These are phyloP conservation scores for Eulemur macaco DNA, from an alignment of 2,113 vertebrate species.

Conservation along the genomic window DNA sequence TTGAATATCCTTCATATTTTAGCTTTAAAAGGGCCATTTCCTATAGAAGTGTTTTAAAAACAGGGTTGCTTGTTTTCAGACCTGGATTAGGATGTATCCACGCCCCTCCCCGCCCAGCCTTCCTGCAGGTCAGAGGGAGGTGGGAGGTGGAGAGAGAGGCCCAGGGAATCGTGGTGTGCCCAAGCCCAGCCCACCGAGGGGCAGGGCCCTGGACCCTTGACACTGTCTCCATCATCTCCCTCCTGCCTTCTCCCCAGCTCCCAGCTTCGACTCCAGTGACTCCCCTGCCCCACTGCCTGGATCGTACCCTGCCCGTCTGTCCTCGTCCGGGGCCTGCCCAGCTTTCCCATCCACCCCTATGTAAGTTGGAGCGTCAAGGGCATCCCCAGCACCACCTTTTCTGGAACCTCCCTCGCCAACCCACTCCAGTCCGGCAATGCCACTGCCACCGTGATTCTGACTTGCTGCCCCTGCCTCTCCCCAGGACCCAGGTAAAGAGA, in stretches of 20 bases:
- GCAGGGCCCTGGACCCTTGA: too few species aligned
- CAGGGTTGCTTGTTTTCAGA: not conserved
- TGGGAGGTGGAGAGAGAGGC: fast-evolving
- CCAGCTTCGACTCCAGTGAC: not conserved
- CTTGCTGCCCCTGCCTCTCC: not conserved
- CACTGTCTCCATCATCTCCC: not conserved
- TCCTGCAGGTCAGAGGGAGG: not conserved
- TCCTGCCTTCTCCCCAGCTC: not conserved
- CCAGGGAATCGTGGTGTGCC: fast-evolving
- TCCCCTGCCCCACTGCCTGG: too few species aligned
- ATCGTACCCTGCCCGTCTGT: fast-evolving
- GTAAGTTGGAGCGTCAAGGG: not conserved
- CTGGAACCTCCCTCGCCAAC: too few species aligned
- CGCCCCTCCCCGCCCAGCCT: not conserved
- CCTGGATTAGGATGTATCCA: not conserved
- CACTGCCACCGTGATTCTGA: not conserved
- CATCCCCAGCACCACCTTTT: not conserved
- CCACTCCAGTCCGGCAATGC: too few species aligned
- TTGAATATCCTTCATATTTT: conserved; percentile 30
- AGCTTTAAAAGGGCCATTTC: not conserved
- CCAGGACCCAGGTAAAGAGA: not conserved
- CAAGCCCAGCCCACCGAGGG: fast-evolving
- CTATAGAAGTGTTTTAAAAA: not conserved
- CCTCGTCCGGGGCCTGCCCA: too few species aligned
- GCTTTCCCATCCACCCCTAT: fast-evolving